phyloP scores from a whole-genome alignment of 2,888 invertebrate genomes.

The Cephus pygmeus region DNA sequence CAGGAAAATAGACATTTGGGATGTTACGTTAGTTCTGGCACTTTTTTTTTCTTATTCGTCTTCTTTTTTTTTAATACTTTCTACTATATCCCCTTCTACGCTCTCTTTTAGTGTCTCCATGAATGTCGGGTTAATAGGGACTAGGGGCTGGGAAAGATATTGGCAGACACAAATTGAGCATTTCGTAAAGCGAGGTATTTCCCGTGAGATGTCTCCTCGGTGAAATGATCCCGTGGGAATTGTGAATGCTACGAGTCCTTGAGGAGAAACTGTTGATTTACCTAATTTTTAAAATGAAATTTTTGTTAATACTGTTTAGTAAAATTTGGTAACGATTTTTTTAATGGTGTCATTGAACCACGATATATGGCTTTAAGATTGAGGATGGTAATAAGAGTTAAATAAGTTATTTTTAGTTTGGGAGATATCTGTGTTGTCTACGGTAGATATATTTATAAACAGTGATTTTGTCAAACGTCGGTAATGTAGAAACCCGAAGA shows the following conservation, averaged over 20 bases:
- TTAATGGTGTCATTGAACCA: background rate
- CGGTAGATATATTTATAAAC: background rate
- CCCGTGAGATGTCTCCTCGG: background rate
- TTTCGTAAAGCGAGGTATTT: background rate
- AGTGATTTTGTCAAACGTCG: background rate
- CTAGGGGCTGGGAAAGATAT: background rate
- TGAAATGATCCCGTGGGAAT: background rate
- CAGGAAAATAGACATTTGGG: background rate
- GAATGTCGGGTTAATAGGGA: background rate
- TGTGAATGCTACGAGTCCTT: background rate
- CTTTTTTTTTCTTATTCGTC: background rate
- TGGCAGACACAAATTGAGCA: background rate
- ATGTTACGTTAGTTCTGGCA: background rate
- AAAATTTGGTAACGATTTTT: background rate
- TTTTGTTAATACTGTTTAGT: background rate
- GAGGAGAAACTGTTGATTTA: background rate
- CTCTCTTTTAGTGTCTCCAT: background rate
- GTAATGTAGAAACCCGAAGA: background rate
- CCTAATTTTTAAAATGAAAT: background rate
- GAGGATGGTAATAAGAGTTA: background rate
- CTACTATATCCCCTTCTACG: background rate
- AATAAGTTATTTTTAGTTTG: too few species aligned
- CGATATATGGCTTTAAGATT: background rate
- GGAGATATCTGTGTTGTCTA: background rate
- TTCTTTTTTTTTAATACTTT: background rate